These are phyloP conservation scores for Acanthosepion pharaonis DNA, from an alignment of 2,888 invertebrate species.

Conservation along the genomic window DNA sequence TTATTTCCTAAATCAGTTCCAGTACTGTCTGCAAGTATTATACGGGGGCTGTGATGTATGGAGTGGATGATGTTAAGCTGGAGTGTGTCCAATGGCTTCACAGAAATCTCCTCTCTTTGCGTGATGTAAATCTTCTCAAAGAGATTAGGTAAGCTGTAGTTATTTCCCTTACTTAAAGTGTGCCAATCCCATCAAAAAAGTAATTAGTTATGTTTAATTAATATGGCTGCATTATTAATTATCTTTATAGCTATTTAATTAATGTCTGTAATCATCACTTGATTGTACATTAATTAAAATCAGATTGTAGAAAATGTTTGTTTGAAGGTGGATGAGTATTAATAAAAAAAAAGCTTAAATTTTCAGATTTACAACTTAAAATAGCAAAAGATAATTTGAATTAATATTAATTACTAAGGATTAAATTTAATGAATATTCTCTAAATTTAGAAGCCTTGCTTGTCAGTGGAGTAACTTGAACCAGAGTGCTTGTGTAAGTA, in stretches of 20 bases:
- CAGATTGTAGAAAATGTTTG: too few species aligned
- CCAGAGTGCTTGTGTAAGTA: too few species aligned
- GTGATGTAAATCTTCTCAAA: conserved; percentile 78
- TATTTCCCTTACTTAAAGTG: not conserved
- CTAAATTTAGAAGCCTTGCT: too few species aligned
- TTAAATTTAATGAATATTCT: too few species aligned
- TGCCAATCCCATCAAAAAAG: not conserved
- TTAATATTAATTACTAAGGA: not conserved
- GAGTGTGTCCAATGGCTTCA: conserved; percentile 82
- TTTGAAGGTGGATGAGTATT: too few species aligned
- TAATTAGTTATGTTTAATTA: too few species aligned
- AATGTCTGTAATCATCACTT: too few species aligned
- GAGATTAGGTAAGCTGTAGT: conserved; percentile 76
- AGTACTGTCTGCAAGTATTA: conserved; percentile 83
- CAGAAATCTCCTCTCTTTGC: conserved; percentile 80
- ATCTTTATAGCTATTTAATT: too few species aligned
- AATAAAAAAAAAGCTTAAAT: not conserved
- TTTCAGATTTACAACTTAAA: not conserved
- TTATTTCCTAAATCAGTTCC: conserved; percentile 61
- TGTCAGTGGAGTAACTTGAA: too few species aligned
- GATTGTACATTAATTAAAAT: too few species aligned
- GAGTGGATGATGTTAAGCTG: conserved; percentile 78
- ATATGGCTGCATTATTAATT: too few species aligned
- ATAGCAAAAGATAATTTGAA: not conserved
- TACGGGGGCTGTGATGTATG: conserved; percentile 82